Conservation (phyloP, 2,888 invertebrate genomes). For the Eucriotettix oculatus region DNA sequence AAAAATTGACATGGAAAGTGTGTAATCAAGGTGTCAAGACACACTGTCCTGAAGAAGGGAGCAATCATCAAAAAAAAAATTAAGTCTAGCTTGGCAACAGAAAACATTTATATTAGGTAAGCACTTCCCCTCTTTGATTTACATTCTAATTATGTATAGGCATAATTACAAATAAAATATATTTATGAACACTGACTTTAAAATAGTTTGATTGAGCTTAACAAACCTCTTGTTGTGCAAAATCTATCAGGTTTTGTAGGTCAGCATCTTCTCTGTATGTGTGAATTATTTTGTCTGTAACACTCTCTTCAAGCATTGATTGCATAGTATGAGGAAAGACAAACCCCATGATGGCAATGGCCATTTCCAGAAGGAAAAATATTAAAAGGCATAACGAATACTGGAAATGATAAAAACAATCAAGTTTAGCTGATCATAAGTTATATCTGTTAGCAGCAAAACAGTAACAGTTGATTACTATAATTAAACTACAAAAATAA, state of each 20-base stretch:
- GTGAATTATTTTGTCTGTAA: constrained; percentile 82
- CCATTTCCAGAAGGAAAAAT: constrained; percentile 83
- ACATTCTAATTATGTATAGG: not conserved
- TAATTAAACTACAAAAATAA: not conserved
- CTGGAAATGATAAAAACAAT: constrained; percentile 33
- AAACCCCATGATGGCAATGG: constrained; percentile 80
- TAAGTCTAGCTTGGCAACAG: no score
- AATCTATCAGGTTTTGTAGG: constrained; percentile 85
- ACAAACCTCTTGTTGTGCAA: constrained; percentile 77
- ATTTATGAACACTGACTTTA: not conserved
- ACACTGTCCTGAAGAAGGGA: no score
- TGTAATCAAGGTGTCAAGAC: no score
- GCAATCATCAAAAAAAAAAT: no score
- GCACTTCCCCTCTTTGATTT: not conserved
- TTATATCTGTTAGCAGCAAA: no score
- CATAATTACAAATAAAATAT: not conserved
- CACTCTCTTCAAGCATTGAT: constrained; percentile 64
- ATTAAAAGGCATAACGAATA: constrained; percentile 78
- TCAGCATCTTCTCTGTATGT: constrained; percentile 87
- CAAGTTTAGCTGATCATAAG: not conserved
- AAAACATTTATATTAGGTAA: no score
- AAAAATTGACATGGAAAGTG: no score
- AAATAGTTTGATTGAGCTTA: no score
- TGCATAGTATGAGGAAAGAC: constrained; percentile 84
- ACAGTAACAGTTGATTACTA: no score